These are phyloP conservation scores for Lepidotrigona ventralis DNA, from an alignment of 1,140 invertebrate species.

Conservation along the genomic window DNA sequence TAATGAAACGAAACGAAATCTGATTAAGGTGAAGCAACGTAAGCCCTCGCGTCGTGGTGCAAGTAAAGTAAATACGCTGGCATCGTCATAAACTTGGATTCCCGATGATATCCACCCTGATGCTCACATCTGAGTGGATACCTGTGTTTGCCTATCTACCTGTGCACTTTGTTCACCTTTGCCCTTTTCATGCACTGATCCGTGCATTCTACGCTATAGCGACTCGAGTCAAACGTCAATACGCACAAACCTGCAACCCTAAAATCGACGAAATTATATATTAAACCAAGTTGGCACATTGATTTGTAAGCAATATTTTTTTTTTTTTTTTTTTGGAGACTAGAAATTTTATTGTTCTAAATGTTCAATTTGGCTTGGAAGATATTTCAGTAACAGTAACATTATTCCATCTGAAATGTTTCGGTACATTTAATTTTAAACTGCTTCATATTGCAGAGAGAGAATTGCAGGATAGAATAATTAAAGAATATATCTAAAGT, in stretches of 20 bases:
- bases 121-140: slow-evolving; percentile 6
- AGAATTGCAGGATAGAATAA: too few relatives aligned
- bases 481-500: too few relatives aligned
- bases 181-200: neutral
- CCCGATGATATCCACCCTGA: neutral
- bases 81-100: slow-evolving; percentile 1
- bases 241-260: neutral
- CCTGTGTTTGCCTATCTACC: neutral
- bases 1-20: neutral
- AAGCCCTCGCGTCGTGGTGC: neutral
- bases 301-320: too few relatives aligned
- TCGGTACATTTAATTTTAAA: too few relatives aligned
- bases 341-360: too few relatives aligned
- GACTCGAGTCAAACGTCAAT: neutral
- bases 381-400: too few relatives aligned
- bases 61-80: neutral
- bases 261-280: neutral
- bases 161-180: neutral
- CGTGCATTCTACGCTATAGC: neutral
- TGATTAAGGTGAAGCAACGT: neutral
- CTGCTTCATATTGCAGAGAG: too few relatives aligned
- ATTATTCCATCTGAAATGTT: too few relatives aligned
- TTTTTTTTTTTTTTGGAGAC: too few relatives aligned
- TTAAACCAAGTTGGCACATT: too few relatives aligned
- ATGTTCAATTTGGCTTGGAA: too few relatives aligned